Evolutionary conservation across 2,113 vertebrate genomes (phyloP).

Genomic region (Struthio camelus): DNA sequence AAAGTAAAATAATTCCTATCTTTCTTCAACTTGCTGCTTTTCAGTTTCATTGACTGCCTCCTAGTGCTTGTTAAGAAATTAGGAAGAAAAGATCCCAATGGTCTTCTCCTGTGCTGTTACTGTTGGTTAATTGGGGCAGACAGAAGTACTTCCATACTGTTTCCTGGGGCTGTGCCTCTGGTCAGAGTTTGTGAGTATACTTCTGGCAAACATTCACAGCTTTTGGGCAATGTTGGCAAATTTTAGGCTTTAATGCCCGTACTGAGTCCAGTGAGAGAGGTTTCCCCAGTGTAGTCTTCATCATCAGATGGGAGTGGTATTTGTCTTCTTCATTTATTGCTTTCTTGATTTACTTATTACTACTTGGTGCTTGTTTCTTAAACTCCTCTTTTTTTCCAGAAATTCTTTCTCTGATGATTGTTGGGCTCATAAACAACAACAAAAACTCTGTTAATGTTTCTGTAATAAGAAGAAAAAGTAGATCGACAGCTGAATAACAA

Average conservation of each 20-base stretch:
- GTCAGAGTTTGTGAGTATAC: not conserved
- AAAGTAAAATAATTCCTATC: not conserved
- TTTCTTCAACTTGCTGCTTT: not conserved
- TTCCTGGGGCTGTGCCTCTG: not conserved
- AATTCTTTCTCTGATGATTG: not conserved
- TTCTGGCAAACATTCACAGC: not conserved
- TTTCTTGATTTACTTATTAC: not conserved
- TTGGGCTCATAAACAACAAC: not conserved
- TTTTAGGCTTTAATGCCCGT: not conserved
- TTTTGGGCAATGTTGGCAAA: not conserved
- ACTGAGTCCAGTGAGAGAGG: not conserved
- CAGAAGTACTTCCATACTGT: not conserved
- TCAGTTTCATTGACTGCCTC: not conserved
- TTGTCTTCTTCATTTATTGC: not conserved
- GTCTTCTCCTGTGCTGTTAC: not conserved
- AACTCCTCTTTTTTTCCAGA: not conserved
- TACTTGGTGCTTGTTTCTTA: not conserved
- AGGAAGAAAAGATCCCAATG: not conserved
- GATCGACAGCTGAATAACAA: not conserved
- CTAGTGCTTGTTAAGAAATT: not conserved
- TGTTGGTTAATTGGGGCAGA: not conserved
- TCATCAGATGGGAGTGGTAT: fast-evolving
- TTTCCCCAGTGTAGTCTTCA: not conserved
- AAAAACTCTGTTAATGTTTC: not conserved
- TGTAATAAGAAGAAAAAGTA: not conserved